Conservation (phyloP, 2,113 vertebrate species). For the Mesitornis unicolor region DNA sequence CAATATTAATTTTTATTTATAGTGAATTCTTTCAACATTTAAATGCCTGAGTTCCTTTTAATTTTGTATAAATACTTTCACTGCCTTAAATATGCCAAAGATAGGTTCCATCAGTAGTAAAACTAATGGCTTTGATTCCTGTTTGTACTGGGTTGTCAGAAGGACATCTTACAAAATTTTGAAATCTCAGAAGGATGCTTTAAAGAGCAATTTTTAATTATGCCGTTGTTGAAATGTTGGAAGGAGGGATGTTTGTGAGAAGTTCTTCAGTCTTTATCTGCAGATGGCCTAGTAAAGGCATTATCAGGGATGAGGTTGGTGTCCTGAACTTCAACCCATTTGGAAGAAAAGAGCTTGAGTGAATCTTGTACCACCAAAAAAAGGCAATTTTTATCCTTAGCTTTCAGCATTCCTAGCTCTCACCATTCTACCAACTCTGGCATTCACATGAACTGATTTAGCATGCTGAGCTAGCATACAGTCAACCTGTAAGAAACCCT, state of each 20-base stretch:
- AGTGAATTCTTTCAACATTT: neutral
- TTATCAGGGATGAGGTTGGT: neutral
- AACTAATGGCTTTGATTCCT: neutral
- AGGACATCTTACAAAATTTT: neutral
- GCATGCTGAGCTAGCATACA: neutral
- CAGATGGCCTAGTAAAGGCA: neutral
- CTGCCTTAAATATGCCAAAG: neutral
- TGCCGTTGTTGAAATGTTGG: neutral
- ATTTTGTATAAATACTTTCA: neutral
- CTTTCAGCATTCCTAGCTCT: neutral
- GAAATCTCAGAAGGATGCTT: neutral
- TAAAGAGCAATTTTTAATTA: neutral
- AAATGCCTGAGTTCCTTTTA: neutral
- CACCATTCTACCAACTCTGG: neutral
- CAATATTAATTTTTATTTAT: neutral
- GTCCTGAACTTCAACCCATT: neutral
- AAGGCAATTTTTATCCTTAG: neutral
- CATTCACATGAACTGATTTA: neutral
- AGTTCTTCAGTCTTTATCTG: neutral
- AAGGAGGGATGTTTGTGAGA: neutral
- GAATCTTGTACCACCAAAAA: neutral
- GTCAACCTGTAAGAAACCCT: neutral
- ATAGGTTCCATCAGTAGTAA: neutral
- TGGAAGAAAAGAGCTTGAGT: neutral
- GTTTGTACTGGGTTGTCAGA: neutral